These are phyloP conservation scores for Drosophila borealis DNA, from an alignment of 2,888 invertebrate species.

Conservation along the genomic window DNA sequence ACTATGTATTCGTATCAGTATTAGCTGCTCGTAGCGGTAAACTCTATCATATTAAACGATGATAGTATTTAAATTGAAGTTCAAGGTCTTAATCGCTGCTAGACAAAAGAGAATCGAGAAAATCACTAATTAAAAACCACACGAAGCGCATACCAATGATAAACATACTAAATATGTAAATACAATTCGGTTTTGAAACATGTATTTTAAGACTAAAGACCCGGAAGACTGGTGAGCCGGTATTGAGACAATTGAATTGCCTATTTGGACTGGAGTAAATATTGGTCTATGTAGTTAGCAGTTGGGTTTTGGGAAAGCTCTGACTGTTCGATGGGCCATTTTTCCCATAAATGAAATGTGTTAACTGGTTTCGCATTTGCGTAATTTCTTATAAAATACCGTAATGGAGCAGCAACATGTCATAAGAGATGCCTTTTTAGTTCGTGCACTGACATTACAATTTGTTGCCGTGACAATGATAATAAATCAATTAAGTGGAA, in stretches of 20 bases:
- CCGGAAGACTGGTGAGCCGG: constrained; percentile 53
- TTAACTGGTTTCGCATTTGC: constrained; percentile 60
- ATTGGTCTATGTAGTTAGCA: constrained; percentile 54
- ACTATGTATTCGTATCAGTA: constrained; percentile 2
- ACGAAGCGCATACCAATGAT: constrained; percentile 44
- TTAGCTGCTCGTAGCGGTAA: constrained; percentile 49
- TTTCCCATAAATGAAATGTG: constrained; percentile 64
- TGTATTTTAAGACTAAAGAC: constrained; percentile 49
- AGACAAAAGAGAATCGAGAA: constrained; percentile 62
- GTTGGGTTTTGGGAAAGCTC: constrained; percentile 48
- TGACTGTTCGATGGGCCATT: constrained; percentile 35
- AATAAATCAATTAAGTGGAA: constrained; percentile 68
- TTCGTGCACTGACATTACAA: constrained; percentile 34
- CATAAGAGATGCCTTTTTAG: constrained; percentile 43
- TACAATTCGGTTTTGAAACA: constrained; percentile 58
- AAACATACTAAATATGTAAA: constrained; percentile 51
- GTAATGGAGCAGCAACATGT: constrained; percentile 45
- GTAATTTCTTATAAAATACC: constrained; percentile 46
- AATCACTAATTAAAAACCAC: constrained; percentile 41
- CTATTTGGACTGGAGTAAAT: constrained; percentile 38
- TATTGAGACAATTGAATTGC: constrained; percentile 39
- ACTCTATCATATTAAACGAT: constrained; percentile 20
- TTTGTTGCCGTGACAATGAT: constrained; percentile 62
- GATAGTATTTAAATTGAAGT: constrained; percentile 56
- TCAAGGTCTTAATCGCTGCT: constrained; percentile 51